A percentile compares a stretch with the other conserved stretches of the same genome.
Evolutionary conservation across 2,888 invertebrate species (phyloP).

Genomic region (Bugulina stolonifera): DNA sequence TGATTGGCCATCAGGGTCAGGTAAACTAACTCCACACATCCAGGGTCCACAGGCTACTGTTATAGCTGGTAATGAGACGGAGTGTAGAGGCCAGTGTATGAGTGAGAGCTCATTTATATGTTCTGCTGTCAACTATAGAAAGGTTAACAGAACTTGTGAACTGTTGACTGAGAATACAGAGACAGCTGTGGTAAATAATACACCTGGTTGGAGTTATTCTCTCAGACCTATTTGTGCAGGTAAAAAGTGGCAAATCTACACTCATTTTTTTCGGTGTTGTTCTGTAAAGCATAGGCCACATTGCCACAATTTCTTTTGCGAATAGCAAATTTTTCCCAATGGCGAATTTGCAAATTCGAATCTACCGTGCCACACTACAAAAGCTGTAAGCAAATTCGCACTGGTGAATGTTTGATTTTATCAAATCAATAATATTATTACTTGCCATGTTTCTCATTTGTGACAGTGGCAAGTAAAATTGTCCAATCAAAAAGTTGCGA

Average conservation of each 20-base stretch:
- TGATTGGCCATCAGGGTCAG: not conserved
- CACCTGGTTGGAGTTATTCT: not conserved
- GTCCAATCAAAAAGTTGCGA: no score
- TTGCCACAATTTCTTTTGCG: no score
- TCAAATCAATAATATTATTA: no score
- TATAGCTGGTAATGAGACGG: not conserved
- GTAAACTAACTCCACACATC: not conserved
- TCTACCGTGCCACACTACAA: no score
- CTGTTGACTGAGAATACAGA: not conserved
- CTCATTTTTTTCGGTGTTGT: no score
- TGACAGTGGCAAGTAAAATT: no score
- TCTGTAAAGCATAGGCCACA: no score
- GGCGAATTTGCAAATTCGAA: no score
- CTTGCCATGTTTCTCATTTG: no score
- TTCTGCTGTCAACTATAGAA: constrained; percentile 8
- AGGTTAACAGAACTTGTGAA: not conserved
- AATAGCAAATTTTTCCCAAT: no score
- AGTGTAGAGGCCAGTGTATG: not conserved
- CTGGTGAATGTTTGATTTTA: no score
- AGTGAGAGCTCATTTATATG: not conserved
- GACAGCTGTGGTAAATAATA: not conserved
- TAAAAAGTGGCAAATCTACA: not conserved
- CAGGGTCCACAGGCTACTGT: not conserved
- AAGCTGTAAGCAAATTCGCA: no score
- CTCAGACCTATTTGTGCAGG: constrained; percentile 18